Evolutionary conservation across 2,797 vertebrate genomes (phyloP), one percentile per base, ranked within the genome.

Genomic region (Coluber constrictor): DNA sequence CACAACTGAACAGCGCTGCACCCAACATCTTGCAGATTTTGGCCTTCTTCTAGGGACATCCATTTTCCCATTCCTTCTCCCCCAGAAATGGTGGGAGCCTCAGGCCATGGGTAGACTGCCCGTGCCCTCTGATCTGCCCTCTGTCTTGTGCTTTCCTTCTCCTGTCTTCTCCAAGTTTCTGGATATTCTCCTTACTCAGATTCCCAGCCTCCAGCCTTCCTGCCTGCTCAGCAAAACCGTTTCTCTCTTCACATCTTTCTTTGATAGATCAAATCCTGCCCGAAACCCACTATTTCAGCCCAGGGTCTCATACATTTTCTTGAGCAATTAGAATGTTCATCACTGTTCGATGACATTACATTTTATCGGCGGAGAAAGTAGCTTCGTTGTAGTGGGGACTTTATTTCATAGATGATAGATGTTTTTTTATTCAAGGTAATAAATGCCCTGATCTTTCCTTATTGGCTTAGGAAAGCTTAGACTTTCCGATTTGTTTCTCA

Each of bases 251-350:
- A 47, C 43, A 5, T 83, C 74, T 83, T 83, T 83, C 74, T 83
- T 25, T 47, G 74, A 83, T 60, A 23, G 37, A 47, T 57, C 55
- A 86, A 59, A 47, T 63, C n/a, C 47, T 92, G 29, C 56, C 91
- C 18, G 51, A 63, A 20, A 55, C 61, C 5, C 37, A 57, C 25
- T 25, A 23, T 63, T 63, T 23, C 23, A 55, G 90, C 25, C 90
- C 37, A 51, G 88, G 5, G 8, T 7, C 54, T 57, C 87, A 88
- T 47, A 15, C 1, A n/a, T n/a, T 61, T 32, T 66, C 91, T 87
- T 88, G 60, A 70, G 12, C 86, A 88, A 56, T 79, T 79, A 88
- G 63, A 88, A 89, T 92, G 88, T 90, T 90, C 16, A 16, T 90
- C 59, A 47, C 60, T 32, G 54, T 63, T 60, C 13, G 15, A 32